These are phyloP conservation scores for Pelodiscus sinensis DNA, from an alignment of 2,113 vertebrate species.

Conservation along the genomic window DNA sequence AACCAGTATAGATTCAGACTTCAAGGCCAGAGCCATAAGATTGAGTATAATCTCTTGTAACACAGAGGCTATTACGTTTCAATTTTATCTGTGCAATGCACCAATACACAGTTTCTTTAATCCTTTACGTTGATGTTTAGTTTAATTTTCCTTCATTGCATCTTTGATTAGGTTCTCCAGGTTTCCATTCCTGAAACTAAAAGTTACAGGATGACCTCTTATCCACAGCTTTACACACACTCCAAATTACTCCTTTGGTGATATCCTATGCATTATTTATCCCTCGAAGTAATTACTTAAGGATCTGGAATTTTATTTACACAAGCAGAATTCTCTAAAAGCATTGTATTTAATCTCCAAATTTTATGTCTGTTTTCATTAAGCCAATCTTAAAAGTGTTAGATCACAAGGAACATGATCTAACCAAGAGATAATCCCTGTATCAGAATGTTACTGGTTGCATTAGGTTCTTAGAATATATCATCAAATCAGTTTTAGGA, in stretches of 20 bases:
- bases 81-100: background rate
- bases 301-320: slow-evolving; percentile 66
- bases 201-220: background rate
- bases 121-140: background rate
- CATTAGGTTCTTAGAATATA: slow-evolving; percentile 64
- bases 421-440: slow-evolving; percentile 51
- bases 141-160: background rate
- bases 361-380: slow-evolving; percentile 67
- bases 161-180: background rate
- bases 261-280: slow-evolving; percentile 63
- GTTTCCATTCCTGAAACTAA: background rate
- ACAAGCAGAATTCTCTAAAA: slow-evolving; percentile 66
- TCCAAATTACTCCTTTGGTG: slow-evolving; percentile 10
- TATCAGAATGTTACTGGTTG: slow-evolving; percentile 56
- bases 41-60: background rate
- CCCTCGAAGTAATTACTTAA: slow-evolving; percentile 60
- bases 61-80: background rate
- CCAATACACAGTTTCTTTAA: background rate
- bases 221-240: slow-evolving; percentile 3
- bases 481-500: slow-evolving; percentile 44
- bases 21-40: background rate
- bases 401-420: slow-evolving; percentile 45
- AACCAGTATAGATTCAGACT: background rate
- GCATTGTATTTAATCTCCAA: slow-evolving; percentile 58
- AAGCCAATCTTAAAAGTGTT: slow-evolving; percentile 54